Percentiles rank a stretch among this genome's conserved stretches.
phyloP scores from a whole-genome alignment of 2,797 vertebrate species.

The Lindbergichthys nudifrons region DNA sequence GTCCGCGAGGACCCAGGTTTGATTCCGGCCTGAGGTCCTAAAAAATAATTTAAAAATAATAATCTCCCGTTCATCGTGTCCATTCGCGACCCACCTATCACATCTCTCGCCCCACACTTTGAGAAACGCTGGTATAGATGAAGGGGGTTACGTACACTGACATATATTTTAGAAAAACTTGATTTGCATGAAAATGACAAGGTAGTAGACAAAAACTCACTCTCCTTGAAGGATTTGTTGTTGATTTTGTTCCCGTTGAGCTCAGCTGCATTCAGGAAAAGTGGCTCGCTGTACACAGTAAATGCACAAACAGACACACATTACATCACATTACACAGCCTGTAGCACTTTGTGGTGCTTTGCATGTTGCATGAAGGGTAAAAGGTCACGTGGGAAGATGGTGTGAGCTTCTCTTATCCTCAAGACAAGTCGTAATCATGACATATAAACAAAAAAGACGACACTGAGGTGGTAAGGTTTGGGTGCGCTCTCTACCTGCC shows the following conservation, averaged over 20 bases:
- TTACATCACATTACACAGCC: slow-evolving; percentile 40
- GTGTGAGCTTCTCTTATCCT: neutral
- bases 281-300: slow-evolving; percentile 78
- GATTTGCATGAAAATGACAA: neutral
- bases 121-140: neutral
- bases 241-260: slow-evolving; percentile 51
- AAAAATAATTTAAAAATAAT: too few relatives aligned
- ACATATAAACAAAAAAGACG: neutral
- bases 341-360: neutral
- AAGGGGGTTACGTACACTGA: neutral
- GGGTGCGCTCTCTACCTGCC: slow-evolving; percentile 55
- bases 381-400: slow-evolving; percentile 29
- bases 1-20: too few relatives aligned
- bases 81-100: too few relatives aligned
- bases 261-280: slow-evolving; percentile 54
- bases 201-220: slow-evolving; percentile 76
- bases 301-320: slow-evolving; percentile 48
- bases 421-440: neutral
- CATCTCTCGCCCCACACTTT: too few relatives aligned
- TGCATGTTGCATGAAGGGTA: slow-evolving; percentile 30
- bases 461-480: neutral
- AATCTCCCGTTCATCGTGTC: too few relatives aligned
- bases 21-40: too few relatives aligned
- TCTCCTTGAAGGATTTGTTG: slow-evolving; percentile 56
- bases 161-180: neutral